Evolutionary conservation across 2,797 vertebrate genomes (phyloP).

Genomic region (Moxostoma hubbsi): DNA sequence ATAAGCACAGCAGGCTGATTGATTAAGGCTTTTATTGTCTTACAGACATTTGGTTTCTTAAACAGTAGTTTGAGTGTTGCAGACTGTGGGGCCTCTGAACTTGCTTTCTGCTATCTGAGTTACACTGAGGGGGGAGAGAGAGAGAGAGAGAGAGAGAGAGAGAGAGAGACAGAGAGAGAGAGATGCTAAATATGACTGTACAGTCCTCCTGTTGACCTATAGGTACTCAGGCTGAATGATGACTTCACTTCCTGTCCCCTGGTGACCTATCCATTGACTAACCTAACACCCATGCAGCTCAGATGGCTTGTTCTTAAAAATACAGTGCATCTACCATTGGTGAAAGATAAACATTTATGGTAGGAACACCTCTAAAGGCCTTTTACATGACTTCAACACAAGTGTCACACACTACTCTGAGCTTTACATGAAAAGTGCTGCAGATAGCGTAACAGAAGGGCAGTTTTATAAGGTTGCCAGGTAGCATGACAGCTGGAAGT

Average conservation of each 20-base stretch:
- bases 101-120: conserved; percentile 35
- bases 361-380: too few relatives aligned
- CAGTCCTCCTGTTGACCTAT: conserved; percentile 67
- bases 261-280: conserved; percentile 37
- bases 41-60: conserved; percentile 72
- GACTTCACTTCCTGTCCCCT: conserved; percentile 30
- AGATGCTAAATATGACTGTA: conserved; percentile 73
- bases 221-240: conserved; percentile 73
- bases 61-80: conserved; percentile 72
- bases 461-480: too few relatives aligned
- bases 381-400: too few relatives aligned
- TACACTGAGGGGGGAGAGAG: conserved; percentile 4
- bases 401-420: too few relatives aligned
- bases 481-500: too few relatives aligned
- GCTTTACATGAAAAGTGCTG: too few relatives aligned
- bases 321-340: too few relatives aligned
- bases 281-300: neutral
- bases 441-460: too few relatives aligned
- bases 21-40: conserved; percentile 73
- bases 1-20: conserved; percentile 77
- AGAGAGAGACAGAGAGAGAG: too few relatives aligned
- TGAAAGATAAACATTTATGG: too few relatives aligned
- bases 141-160: too few relatives aligned
- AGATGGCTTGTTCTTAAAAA: too few relatives aligned
- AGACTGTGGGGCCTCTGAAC: conserved; percentile 53